Percentiles rank a stretch among this genome's conserved stretches.
These are phyloP conservation scores for Neotragus moschatus DNA, from an alignment of 2,113 vertebrate species.

Conservation along the genomic window DNA sequence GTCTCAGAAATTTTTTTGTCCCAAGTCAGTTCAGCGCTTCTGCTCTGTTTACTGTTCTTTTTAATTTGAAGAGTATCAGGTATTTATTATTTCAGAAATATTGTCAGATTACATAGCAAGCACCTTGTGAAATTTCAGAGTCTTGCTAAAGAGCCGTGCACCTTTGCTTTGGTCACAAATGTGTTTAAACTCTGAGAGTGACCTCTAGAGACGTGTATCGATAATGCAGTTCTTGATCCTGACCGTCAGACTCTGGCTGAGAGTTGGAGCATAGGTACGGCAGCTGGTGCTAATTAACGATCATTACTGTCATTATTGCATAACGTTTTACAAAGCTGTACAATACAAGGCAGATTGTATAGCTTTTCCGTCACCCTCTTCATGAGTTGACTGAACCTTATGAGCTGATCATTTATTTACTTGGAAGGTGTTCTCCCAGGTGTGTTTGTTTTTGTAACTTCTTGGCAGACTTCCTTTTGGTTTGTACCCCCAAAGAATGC, in stretches of 20 bases:
- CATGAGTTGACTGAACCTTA: not conserved
- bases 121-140: not conserved
- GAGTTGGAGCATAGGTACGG: not conserved
- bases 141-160: not conserved
- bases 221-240: not conserved
- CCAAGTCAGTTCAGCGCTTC: not conserved
- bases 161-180: not conserved
- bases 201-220: constrained; percentile 38
- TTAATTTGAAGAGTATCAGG: not conserved
- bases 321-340: not conserved
- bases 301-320: not conserved
- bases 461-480: not conserved
- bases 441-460: not conserved
- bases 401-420: not conserved
- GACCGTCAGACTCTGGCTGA: not conserved
- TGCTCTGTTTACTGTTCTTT: not conserved
- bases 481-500: not conserved
- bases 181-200: constrained; percentile 11
- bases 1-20: not conserved
- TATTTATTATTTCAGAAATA: not conserved
- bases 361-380: not conserved
- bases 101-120: not conserved
- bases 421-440: not conserved
- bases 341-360: not conserved
- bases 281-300: not conserved